Evolutionary conservation across 2,888 invertebrate species (phyloP), one percentile per base, ranked within the genome.

Genomic region (Lysandra bellargus): DNA sequence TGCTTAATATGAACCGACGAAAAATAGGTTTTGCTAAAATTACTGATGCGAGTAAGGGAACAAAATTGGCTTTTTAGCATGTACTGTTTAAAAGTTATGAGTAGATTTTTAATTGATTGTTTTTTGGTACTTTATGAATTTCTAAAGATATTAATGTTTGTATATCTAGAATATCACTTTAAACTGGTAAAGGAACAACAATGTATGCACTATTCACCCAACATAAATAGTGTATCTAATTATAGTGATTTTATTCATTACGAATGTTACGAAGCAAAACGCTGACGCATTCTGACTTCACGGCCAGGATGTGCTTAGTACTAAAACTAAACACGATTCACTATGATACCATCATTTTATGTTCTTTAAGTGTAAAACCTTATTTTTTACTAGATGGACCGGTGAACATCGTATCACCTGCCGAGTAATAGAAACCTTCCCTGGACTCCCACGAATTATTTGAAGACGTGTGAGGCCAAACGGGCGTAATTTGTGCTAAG

Each of bases 201-300:
- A 69, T 33, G 23, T 30, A 37, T 37, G 17, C 69, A 37, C 33
- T 64, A 37, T 69, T 69, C 69, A 37, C 33, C 17, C 69, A 17
- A 33, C 33, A 69, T 69, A 69, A 69, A 69, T 37, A 33, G 33
- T 69, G 33, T 33, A 69, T 37, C 69, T 37, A 69, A 69, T 69
- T 69, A 69, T 37, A 69, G 69, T 69, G 14, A 69, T 37, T 69
- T 69, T 69, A 69, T 69, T 69, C 69, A 69, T 69, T 69, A 69
- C 64, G 64, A 64, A 64, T 69, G 69, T 69, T 69, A 69, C 33
- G 33, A 69, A 69, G 69, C 69, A 69, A 69, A 69, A 33, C 69
- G 69, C 69, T 69, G 69, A 69, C 69, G 69, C 69, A 69, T 69
- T 69, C 69, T 69, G 69, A 69, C 69, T 69, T 69, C 69, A 69